Base-by-base conservation (phyloP, 2,888 invertebrate genomes). In the Orchestes rusci region DNA sequence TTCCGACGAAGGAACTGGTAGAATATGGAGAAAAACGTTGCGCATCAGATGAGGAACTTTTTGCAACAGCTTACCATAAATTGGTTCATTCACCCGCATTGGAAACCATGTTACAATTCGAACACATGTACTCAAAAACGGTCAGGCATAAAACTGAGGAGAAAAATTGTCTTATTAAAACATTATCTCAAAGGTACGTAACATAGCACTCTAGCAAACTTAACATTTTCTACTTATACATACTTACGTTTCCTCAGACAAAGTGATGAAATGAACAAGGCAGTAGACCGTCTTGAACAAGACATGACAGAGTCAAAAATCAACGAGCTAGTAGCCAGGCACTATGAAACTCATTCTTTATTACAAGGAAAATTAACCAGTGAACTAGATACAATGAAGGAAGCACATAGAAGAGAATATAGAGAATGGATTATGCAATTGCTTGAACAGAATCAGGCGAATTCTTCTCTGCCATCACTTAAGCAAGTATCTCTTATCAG, bases 361-460 rank as follows among this genome's bases (percentile, higher is more conserved):
- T 73, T 88, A n/a, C 84, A 86, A 40, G 88, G 87, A 8, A 82
- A 88, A 55, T 87, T 91, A 77, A 84, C 80, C 54, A 86, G 86
- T 33, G 85, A 90, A 70, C 72, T 95, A 39, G 88, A 88, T 59
- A 86, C 87, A 2, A 74, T 90, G 55, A 79, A 84, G 59, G 84
- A 87, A 53, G 84, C 85, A 32, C 95, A 95, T 70, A 79, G 85
- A 43, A 74, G 85, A 27, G 86, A 90, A 58, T 93, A 92, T 65
- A 76, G 90, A 39, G 80, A 90, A 58, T 93, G 93, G 93, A 80
- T 95, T 30, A 87, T 87, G 79, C 74, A 77, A 58, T 77, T 87
- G 48, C 73, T 88, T 36, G 83, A 84, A 65, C 80, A 83, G 57
- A 80, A 79, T 53, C 78, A 81, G 59, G 75, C 76, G 4, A 73